Evolutionary conservation across 2,888 invertebrate genomes (phyloP).

Genomic region (Gymnoscelis rufifasciata): DNA sequence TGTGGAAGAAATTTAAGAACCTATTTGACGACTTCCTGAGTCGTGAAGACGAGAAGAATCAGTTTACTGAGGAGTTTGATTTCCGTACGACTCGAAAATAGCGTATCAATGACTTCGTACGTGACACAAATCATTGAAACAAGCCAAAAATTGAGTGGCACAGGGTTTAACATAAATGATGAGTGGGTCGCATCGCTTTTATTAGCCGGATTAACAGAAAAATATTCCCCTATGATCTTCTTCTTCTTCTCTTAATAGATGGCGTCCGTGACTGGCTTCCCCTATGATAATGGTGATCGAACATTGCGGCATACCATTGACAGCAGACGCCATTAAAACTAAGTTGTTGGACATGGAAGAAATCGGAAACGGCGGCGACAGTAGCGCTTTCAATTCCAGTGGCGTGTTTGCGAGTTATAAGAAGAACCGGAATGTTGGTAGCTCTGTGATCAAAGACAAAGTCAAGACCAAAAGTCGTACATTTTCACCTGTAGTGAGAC

Average conservation of each 20-base stretch:
- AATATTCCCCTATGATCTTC: too few relatives aligned
- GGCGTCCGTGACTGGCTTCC: too few relatives aligned
- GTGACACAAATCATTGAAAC: too few relatives aligned
- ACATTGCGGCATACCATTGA: background rate
- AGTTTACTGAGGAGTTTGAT: constrained; percentile 21
- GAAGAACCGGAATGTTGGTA: too few relatives aligned
- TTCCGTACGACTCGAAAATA: background rate
- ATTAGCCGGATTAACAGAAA: too few relatives aligned
- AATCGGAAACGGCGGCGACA: background rate
- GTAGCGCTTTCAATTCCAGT: too few relatives aligned
- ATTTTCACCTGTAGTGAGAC: constrained; percentile 17
- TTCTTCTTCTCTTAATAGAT: too few relatives aligned
- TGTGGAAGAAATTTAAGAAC: constrained; percentile 12
- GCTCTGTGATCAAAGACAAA: background rate
- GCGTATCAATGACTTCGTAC: background rate
- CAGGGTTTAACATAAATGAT: too few relatives aligned
- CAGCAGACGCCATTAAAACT: background rate
- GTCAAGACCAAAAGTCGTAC: too few relatives aligned
- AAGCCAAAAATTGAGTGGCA: too few relatives aligned
- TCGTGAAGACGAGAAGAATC: constrained; percentile 25
- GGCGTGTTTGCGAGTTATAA: background rate
- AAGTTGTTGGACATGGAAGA: background rate
- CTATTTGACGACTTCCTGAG: constrained; percentile 24
- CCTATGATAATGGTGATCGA: background rate
- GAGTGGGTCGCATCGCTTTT: constrained; percentile 16